Conservation (phyloP, 1,140 invertebrate species). For the Cyrtorhinus lividipennis region DNA sequence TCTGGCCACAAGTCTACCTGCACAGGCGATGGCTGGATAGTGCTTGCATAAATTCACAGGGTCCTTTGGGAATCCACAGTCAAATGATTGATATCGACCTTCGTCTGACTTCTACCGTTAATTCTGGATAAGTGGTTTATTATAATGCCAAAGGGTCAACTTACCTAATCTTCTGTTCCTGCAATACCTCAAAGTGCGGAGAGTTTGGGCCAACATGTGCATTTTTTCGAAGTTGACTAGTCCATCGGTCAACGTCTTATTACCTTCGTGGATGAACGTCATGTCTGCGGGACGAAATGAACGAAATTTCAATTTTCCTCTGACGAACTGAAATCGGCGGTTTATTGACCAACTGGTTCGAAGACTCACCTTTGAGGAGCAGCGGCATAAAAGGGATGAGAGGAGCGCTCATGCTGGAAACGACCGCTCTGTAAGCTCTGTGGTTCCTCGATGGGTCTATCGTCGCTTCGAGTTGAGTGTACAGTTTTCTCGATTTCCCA, state of each 20-base stretch:
- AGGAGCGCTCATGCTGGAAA: constrained; percentile 62
- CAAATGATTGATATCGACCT: too few species aligned
- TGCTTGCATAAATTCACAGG: too few species aligned
- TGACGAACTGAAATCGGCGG: too few species aligned
- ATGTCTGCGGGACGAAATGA: constrained; percentile 45
- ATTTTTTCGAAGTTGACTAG: constrained; percentile 85
- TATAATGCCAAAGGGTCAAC: too few species aligned
- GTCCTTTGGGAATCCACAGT: too few species aligned
- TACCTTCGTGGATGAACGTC: constrained; percentile 83
- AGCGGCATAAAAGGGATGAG: constrained; percentile 78
- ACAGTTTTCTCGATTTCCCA: constrained; percentile 62
- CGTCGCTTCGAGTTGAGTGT: constrained; percentile 65
- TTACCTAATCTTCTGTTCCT: constrained; percentile 52
- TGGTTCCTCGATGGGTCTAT: constrained; percentile 81
- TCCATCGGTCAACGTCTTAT: constrained; percentile 67
- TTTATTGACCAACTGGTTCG: too few species aligned
- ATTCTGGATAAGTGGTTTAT: too few species aligned
- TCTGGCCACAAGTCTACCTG: too few species aligned
- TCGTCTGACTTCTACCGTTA: too few species aligned
- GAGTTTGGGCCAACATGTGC: constrained; percentile 75
- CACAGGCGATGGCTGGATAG: too few species aligned
- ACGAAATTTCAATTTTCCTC: too few species aligned
- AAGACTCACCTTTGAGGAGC: constrained; percentile 51
- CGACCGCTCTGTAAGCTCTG: constrained; percentile 54
- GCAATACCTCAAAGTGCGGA: constrained; percentile 61